Conservation (phyloP, 2,113 vertebrate genomes). For the Callopanchax toddi region DNA sequence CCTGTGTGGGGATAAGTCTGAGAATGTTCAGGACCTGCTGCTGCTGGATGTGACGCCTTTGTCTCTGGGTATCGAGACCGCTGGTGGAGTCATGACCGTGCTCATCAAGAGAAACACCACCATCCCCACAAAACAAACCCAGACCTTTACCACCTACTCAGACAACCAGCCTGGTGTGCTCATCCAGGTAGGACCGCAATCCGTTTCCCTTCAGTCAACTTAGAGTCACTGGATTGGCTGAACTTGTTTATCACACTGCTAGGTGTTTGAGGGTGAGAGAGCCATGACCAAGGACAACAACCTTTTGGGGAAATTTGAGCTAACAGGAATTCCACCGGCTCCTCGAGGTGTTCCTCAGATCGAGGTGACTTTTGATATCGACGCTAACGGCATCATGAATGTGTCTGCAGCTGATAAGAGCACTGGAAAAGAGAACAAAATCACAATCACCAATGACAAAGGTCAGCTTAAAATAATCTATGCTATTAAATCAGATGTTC, state of each 20-base stretch:
- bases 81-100: conserved; percentile 80
- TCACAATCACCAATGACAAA: conserved; percentile 94
- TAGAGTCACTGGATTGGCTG: not conserved
- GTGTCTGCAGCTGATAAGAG: conserved; percentile 79
- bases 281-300: conserved; percentile 84
- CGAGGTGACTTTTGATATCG: conserved; percentile 80
- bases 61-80: conserved; percentile 81
- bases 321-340: conserved; percentile 77
- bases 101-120: conserved; percentile 82
- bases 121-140: conserved; percentile 79
- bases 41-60: conserved; percentile 81
- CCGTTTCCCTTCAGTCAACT: not conserved
- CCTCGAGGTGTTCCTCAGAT: conserved; percentile 80
- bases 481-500: not conserved
- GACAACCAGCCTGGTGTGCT: conserved; percentile 81
- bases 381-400: conserved; percentile 82
- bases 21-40: conserved; percentile 80
- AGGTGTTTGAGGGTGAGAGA: conserved; percentile 82
- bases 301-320: conserved; percentile 78
- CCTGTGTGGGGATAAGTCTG: conserved; percentile 79
- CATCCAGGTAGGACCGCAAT: conserved; percentile 67
- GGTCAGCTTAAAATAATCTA: conserved; percentile 59
- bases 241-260: not conserved
- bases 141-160: conserved; percentile 79
- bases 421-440: conserved; percentile 86